Evolutionary conservation across 2,113 vertebrate genomes (phyloP).

Genomic region (Tupaia tana): DNA sequence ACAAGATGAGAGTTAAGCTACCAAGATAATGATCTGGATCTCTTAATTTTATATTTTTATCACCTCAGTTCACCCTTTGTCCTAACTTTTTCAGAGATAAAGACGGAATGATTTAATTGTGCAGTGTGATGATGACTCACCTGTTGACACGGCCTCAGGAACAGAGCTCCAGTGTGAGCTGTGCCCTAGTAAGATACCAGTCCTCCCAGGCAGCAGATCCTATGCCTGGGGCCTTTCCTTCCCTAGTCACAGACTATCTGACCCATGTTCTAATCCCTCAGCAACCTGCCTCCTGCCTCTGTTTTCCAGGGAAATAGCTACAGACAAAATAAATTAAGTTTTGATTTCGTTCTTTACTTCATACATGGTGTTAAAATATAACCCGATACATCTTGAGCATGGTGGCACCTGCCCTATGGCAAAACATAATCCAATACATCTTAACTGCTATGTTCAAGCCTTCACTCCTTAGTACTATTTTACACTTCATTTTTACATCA

Average conservation of each 20-base stretch:
- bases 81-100: neutral
- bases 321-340: neutral
- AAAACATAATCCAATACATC: neutral
- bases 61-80: neutral
- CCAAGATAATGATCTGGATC: neutral
- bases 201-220: neutral
- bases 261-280: neutral
- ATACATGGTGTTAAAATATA: neutral
- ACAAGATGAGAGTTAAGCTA: neutral
- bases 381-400: neutral
- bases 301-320: neutral
- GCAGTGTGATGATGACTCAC: neutral
- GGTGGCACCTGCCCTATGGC: too few species aligned
- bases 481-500: neutral
- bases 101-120: neutral
- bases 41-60: constrained; percentile 3
- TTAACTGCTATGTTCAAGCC: neutral
- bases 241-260: neutral
- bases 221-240: neutral
- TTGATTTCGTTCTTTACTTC: neutral
- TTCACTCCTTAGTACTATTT: neutral
- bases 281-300: neutral
- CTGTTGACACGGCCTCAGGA: neutral
- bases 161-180: neutral
- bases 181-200: neutral